phyloP scores from a whole-genome alignment of 2,113 vertebrate genomes.

The Toxotes jaculatrix region DNA sequence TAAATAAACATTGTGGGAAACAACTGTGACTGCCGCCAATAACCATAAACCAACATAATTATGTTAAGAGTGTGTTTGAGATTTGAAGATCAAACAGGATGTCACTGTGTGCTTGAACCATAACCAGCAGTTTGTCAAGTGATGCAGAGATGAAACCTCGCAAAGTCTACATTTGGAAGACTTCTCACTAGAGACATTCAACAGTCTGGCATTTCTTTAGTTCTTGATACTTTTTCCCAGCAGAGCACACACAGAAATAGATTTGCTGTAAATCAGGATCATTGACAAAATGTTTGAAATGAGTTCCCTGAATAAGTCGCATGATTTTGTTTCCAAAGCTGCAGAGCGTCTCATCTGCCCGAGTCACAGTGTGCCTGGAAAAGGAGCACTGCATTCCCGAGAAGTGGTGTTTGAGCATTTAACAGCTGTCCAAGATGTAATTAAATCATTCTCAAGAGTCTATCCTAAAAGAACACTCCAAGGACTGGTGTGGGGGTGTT shows the following conservation, averaged over 20 bases:
- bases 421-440: not conserved
- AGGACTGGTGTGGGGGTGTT: not conserved
- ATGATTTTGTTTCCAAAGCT: slow-evolving; percentile 13
- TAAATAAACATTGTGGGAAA: slow-evolving; percentile 74
- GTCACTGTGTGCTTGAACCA: slow-evolving; percentile 65
- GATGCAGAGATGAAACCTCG: slow-evolving; percentile 46
- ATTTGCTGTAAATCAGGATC: slow-evolving; percentile 43
- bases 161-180: slow-evolving; percentile 38
- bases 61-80: slow-evolving; percentile 71
- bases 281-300: slow-evolving; percentile 52
- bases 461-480: not conserved
- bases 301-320: slow-evolving; percentile 20
- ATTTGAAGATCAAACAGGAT: slow-evolving; percentile 73
- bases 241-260: slow-evolving; percentile 31
- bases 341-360: not conserved
- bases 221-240: slow-evolving; percentile 13
- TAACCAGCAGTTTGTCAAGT: slow-evolving; percentile 51
- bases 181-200: slow-evolving; percentile 25
- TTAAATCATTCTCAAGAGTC: slow-evolving; percentile 8
- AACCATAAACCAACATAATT: slow-evolving; percentile 74
- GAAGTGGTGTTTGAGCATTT: slow-evolving; percentile 17
- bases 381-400: not conserved
- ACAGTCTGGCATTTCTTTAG: slow-evolving; percentile 33
- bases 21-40: slow-evolving; percentile 60
- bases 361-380: slow-evolving; percentile 15